Evolutionary conservation across 30 jellyfish, hydroid and myxozoan genomes (phyloP).

Genomic region (Catostylus mosaicus): DNA sequence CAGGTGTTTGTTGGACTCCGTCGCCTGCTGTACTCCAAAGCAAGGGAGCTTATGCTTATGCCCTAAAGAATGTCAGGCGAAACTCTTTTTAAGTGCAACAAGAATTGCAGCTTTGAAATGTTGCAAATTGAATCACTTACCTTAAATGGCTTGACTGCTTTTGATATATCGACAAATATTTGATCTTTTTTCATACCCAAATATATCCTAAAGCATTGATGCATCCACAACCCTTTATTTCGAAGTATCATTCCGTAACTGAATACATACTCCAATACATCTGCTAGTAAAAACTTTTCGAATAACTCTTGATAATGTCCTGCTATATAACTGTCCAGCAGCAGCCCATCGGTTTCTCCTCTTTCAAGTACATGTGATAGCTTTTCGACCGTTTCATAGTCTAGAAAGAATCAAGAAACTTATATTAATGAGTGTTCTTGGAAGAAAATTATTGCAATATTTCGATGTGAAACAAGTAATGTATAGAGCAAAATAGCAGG

Average conservation of each 20-base stretch:
- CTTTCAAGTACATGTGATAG: constrained; percentile 13
- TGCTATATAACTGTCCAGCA: constrained; percentile 63
- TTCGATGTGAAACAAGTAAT: too few relatives aligned
- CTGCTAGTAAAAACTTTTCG: constrained; percentile 47
- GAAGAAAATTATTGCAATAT: too few relatives aligned
- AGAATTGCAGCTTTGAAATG: too few relatives aligned
- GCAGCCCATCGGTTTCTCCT: constrained; percentile 56
- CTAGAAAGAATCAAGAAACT: background rate
- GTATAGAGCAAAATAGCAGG: too few relatives aligned
- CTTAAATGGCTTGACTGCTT: constrained; percentile 57
- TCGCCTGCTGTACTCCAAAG: too few relatives aligned
- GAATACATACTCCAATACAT: constrained; percentile 48
- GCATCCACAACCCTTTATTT: constrained; percentile 52
- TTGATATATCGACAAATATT: constrained; percentile 29
- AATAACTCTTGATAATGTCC: constrained; percentile 65
- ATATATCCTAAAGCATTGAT: constrained; percentile 40
- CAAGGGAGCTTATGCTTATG: too few relatives aligned
- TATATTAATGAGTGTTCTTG: too few relatives aligned
- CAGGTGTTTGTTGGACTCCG: too few relatives aligned
- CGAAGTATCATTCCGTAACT: constrained; percentile 58
- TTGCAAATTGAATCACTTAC: constrained; percentile 26
- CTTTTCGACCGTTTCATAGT: constrained; percentile 24
- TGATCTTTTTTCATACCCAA: constrained; percentile 31
- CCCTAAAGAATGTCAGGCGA: too few relatives aligned
- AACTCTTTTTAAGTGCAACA: too few relatives aligned